Base-by-base conservation (phyloP, 2,888 invertebrate genomes). In the Trissolcus japonicus region DNA sequence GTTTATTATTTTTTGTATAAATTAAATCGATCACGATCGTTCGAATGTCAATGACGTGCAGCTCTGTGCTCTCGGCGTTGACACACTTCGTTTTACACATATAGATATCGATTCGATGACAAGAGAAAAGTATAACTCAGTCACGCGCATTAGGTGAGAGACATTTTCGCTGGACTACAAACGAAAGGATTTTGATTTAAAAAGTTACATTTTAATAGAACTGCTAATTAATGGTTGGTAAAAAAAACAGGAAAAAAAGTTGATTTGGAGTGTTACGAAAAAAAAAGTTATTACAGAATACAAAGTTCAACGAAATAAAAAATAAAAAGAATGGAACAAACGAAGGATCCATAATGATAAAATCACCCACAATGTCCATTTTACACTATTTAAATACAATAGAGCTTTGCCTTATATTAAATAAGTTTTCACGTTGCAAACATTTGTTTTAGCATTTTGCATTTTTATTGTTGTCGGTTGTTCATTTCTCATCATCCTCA, bases 381-480 rank as follows among this genome's bases (percentile, higher is more conserved):
- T 88, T 88, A 89, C 89, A 89, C 87, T 89, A 88, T 88, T 89
- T 89, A 88, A 89, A 89, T 88, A 89, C 86, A 88, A 89, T 88
- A 87, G 85, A 88, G 84, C 85, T 88, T 89, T 88, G 82, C 80
- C 82, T 87, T 86, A 86, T 85, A 86, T 86, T 88, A 88, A 88
- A 88, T 88, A 89, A 88, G 87, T 87, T 87, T 85, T 80, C 67
- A 68, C 55, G 59, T 69, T 61, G 69, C 65, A 73, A 69, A 62
- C 57, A 17, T 73, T 66, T 67, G 67, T 53, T 67, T 66, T 71
- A 40, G 50, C 69, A 65, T 68, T 75, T 51, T 76, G 55, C 65
- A 55, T 76, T 35, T n/a, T 60, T 57, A 54, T 71, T 68, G 40
- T 75, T 69, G 41, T 65, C 35, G 43, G 16, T 43, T 82, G 19